Evolutionary conservation across 2,888 invertebrate genomes (phyloP).

Genomic region (Lochmaea capreae): DNA sequence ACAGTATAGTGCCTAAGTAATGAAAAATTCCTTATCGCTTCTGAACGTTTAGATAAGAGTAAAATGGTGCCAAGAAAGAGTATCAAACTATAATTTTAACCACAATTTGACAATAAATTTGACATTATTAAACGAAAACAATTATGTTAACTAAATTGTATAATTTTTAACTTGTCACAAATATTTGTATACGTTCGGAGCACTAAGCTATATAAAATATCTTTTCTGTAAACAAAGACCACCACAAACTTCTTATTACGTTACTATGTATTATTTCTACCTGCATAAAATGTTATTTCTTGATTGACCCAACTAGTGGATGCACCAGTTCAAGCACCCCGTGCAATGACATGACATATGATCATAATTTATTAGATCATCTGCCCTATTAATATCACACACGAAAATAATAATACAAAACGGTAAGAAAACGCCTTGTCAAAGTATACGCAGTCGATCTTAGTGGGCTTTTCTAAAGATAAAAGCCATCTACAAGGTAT

Average conservation of each 20-base stretch:
- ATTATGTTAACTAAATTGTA: no score
- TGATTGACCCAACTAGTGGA: constrained; percentile 21
- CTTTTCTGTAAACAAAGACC: neutral
- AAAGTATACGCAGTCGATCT: constrained; percentile 31
- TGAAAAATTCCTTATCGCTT: neutral
- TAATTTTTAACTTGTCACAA: no score
- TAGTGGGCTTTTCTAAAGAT: constrained; percentile 42
- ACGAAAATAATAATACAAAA: constrained; percentile 24
- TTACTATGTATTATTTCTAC: constrained; percentile 21
- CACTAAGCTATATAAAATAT: neutral
- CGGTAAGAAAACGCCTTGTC: constrained; percentile 31
- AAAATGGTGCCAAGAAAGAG: neutral
- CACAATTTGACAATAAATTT: neutral
- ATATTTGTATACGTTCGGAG: no score
- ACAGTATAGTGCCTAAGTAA: neutral
- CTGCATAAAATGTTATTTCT: constrained; percentile 27
- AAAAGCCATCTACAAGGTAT: constrained; percentile 53
- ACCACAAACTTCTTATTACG: neutral
- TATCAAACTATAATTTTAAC: neutral
- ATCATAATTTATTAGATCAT: constrained; percentile 31
- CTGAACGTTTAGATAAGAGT: neutral
- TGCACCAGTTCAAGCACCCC: constrained; percentile 37
- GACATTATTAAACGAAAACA: neutral
- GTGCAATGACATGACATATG: constrained; percentile 41
- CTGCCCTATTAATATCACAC: constrained; percentile 30